These are phyloP conservation scores for Chalcis sispes DNA, from an alignment of 2,888 invertebrate genomes.

Conservation along the genomic window DNA sequence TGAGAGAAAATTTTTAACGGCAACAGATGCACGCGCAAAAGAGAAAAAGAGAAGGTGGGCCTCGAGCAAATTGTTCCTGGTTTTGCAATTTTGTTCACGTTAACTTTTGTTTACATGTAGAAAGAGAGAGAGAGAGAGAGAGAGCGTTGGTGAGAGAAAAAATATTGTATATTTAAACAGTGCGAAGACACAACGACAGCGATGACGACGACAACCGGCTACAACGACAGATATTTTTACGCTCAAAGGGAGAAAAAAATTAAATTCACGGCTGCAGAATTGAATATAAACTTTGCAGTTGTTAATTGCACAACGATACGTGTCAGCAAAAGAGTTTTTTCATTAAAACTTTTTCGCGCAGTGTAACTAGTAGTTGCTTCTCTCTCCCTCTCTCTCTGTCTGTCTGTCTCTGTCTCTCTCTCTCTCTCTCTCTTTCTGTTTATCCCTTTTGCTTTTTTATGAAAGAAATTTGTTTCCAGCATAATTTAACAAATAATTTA, in stretches of 20 bases:
- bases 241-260: slow-evolving; percentile 12
- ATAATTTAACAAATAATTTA: slow-evolving; percentile 39
- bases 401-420: not conserved
- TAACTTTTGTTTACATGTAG: not conserved
- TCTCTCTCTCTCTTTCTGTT: not conserved
- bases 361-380: slow-evolving; percentile 4
- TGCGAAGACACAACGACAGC: no score
- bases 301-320: slow-evolving; percentile 50
- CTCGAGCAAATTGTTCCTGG: no score
- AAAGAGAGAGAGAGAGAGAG: no score
- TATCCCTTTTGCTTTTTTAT: slow-evolving; percentile 16
- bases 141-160: not conserved
- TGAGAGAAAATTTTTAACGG: not conserved
- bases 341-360: slow-evolving; percentile 45
- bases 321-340: slow-evolving; percentile 45
- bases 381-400: no score
- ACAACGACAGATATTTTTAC: slow-evolving; percentile 11
- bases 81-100: not conserved
- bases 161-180: no score
- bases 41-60: no score
- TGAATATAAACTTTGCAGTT: slow-evolving; percentile 44
- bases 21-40: not conserved
- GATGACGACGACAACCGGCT: no score
- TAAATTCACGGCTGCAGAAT: slow-evolving; percentile 15
- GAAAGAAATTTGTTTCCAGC: slow-evolving; percentile 24